Evolutionary conservation across 2,113 vertebrate genomes (phyloP).

Genomic region (Narcine bancroftii): DNA sequence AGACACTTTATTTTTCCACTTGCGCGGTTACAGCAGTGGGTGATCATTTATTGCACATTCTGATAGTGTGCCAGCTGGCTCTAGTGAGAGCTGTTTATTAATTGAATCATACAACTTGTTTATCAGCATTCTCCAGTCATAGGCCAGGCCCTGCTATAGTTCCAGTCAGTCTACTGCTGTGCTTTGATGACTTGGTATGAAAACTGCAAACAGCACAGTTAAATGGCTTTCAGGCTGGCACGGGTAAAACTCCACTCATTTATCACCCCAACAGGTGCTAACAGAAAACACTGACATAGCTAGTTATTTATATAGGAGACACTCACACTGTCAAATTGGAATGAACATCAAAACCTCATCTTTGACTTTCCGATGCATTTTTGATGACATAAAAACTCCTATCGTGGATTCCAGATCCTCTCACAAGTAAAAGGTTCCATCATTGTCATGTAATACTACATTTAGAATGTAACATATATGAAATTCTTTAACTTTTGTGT

Average conservation of each 20-base stretch:
- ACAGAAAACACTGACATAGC: constrained; percentile 14
- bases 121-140: constrained; percentile 56
- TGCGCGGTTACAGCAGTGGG: constrained; percentile 54
- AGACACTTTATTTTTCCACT: constrained; percentile 50
- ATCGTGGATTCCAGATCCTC: not conserved
- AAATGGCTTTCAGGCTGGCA: not conserved
- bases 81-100: constrained; percentile 65
- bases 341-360: not conserved
- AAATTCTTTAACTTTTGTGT: no score
- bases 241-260: not conserved
- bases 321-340: not conserved
- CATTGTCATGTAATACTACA: no score
- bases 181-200: constrained; percentile 15
- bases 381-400: not conserved
- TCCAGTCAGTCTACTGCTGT: constrained; percentile 40
- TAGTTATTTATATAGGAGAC: constrained; percentile 15
- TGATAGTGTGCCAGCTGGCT: constrained; percentile 69
- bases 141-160: constrained; percentile 53
- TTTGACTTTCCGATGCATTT: not conserved
- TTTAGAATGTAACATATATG: no score
- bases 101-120: constrained; percentile 73
- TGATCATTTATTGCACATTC: constrained; percentile 70
- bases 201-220: constrained; percentile 11
- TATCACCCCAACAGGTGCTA: not conserved
- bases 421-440: no score